Evolutionary conservation across 2,888 invertebrate genomes (phyloP).

Genomic region (Drosophila neonasuta): DNA sequence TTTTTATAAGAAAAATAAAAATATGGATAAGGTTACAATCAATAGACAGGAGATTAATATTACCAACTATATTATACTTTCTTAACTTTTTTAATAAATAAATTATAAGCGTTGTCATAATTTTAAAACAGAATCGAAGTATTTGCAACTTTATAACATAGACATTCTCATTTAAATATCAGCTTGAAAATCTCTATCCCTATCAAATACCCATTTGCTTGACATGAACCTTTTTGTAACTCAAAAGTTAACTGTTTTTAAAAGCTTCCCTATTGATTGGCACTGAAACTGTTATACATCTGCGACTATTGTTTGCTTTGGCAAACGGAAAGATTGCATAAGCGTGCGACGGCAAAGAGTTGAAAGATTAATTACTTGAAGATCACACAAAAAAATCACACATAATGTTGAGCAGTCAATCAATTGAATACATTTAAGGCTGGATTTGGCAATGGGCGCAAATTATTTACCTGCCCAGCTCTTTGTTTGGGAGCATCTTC

Average conservation of each 20-base stretch:
- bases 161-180: not conserved
- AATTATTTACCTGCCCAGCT: conserved; percentile 19
- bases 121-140: not conserved
- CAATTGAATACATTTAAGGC: conserved; percentile 28
- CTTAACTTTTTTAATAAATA: too few species aligned
- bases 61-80: too few species aligned
- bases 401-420: conserved; percentile 43
- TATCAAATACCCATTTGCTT: not conserved
- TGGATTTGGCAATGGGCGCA: conserved; percentile 26
- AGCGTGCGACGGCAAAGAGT: conserved; percentile 8
- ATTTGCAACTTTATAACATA: not conserved
- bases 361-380: conserved; percentile 30
- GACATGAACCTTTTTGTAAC: not conserved
- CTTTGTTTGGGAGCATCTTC: conserved; percentile 33
- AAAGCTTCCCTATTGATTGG: conserved; percentile 7
- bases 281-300: not conserved
- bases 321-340: conserved; percentile 24
- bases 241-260: not conserved
- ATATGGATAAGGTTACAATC: too few species aligned
- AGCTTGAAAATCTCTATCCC: not conserved
- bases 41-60: too few species aligned
- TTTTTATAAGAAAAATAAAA: too few species aligned
- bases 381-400: conserved; percentile 14
- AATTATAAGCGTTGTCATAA: too few species aligned
- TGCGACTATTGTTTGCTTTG: not conserved